phyloP scores from a whole-genome alignment of 92 coral and sea anemone species.

The Porites cylindrica region DNA sequence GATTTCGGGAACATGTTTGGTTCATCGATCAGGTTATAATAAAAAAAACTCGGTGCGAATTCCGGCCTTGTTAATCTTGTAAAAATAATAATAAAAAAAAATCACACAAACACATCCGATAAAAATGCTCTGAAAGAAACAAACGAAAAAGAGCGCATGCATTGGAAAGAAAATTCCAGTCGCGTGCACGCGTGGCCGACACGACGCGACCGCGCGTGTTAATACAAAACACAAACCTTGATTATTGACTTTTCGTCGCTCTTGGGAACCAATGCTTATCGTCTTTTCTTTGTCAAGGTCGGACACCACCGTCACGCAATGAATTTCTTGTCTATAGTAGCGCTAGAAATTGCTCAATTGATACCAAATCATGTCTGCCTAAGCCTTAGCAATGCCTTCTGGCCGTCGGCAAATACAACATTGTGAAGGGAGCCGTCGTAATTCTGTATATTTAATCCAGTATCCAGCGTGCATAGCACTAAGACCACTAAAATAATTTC shows the following conservation, averaged over 20 bases:
- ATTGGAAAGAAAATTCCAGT: not conserved
- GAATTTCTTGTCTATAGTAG: conserved; percentile 14
- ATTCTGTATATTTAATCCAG: conserved; percentile 20
- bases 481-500: conserved; percentile 33
- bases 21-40: not conserved
- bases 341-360: conserved; percentile 33
- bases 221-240: conserved; percentile 32
- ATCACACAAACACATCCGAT: not conserved
- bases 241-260: conserved; percentile 48
- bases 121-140: not conserved
- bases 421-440: not conserved
- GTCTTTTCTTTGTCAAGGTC: conserved; percentile 46
- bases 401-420: not conserved
- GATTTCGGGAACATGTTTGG: not conserved
- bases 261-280: conserved; percentile 52
- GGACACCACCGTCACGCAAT: conserved; percentile 53
- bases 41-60: not conserved
- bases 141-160: not conserved
- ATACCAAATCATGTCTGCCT: not conserved
- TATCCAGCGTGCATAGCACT: conserved; percentile 32
- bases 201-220: conserved; percentile 25
- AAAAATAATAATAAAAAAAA: not conserved
- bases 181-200: conserved; percentile 23
- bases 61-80: not conserved
- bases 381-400: not conserved